Percentiles rank a stretch among this genome's conserved stretches.
Conservation (phyloP, 64 coral and sea anemone genomes). For the Porites lutea region DNA sequence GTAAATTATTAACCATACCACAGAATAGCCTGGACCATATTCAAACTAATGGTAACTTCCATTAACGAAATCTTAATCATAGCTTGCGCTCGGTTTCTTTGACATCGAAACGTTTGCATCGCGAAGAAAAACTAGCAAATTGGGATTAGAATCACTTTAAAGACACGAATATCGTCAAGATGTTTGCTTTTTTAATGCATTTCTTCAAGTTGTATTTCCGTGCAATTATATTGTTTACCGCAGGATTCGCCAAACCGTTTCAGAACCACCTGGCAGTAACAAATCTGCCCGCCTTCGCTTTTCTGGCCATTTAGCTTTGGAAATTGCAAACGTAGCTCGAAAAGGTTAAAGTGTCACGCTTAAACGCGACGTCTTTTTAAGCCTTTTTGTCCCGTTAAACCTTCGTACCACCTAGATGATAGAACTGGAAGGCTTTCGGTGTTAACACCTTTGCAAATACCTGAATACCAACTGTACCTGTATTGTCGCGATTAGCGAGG, state of each 20-base stretch:
- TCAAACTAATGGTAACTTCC: slow-evolving; percentile 62
- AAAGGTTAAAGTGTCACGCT: slow-evolving; percentile 30
- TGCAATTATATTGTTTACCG: slow-evolving; percentile 97
- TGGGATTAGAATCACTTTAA: slow-evolving; percentile 70
- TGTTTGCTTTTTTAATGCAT: slow-evolving; percentile 98
- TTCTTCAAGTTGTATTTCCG: slow-evolving; percentile 90
- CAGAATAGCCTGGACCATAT: slow-evolving; percentile 56
- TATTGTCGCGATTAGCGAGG: slow-evolving; percentile 68
- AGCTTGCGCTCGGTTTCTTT: background rate
- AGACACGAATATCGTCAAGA: slow-evolving; percentile 81
- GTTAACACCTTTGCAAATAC: slow-evolving; percentile 94
- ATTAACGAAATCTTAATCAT: slow-evolving; percentile 14
- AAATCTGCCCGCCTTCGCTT: background rate
- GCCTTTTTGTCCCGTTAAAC: slow-evolving; percentile 74
- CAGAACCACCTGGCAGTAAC: slow-evolving; percentile 78
- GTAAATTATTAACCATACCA: slow-evolving; percentile 79
- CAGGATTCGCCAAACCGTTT: slow-evolving; percentile 71
- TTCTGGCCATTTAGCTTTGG: background rate
- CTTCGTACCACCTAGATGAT: slow-evolving; percentile 58
- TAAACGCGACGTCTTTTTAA: slow-evolving; percentile 42
- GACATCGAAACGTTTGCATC: background rate
- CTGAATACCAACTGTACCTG: slow-evolving; percentile 77
- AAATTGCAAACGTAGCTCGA: slow-evolving; percentile 3
- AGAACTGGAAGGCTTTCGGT: slow-evolving; percentile 70
- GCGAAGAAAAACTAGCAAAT: slow-evolving; percentile 7